These are phyloP conservation scores for Oophaga sylvatica DNA, from an alignment of 2,797 vertebrate species.

Conservation along the genomic window DNA sequence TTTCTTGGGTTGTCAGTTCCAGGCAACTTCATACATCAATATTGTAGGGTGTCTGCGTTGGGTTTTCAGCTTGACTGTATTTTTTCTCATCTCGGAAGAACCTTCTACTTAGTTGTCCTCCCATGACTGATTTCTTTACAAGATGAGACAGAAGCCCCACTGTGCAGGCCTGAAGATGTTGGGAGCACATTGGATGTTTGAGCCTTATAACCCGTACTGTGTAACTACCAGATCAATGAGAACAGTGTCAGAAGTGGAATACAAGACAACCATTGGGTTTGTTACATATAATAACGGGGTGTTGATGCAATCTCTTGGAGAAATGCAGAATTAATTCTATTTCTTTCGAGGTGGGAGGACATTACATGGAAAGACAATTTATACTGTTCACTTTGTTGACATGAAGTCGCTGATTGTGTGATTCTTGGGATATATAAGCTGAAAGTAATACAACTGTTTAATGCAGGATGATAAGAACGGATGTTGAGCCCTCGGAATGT, in stretches of 20 bases:
- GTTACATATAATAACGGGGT: conserved; percentile 26
- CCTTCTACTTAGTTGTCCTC: neutral
- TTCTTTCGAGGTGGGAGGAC: conserved; percentile 38
- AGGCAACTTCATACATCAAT: too few relatives aligned
- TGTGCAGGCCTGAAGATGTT: neutral
- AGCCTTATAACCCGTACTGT: neutral
- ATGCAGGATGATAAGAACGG: too few relatives aligned
- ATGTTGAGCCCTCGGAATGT: too few relatives aligned
- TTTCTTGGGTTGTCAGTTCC: too few relatives aligned
- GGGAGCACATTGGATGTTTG: neutral
- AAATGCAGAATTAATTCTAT: conserved; percentile 26
- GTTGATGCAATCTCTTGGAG: neutral
- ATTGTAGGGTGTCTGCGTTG: too few relatives aligned
- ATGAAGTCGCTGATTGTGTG: conserved; percentile 11
- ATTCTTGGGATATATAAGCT: neutral
- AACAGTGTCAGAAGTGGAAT: conserved; percentile 10
- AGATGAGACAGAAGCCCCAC: neutral
- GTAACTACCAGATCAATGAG: neutral
- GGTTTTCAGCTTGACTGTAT: neutral
- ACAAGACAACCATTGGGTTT: conserved; percentile 25
- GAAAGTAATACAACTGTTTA: neutral
- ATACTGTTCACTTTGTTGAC: conserved; percentile 14
- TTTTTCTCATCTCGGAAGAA: neutral
- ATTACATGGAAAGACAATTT: conserved; percentile 9
- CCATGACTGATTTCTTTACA: neutral